phyloP scores from a whole-genome alignment of 2,797 vertebrate species.

The Oryzias sinensis region DNA sequence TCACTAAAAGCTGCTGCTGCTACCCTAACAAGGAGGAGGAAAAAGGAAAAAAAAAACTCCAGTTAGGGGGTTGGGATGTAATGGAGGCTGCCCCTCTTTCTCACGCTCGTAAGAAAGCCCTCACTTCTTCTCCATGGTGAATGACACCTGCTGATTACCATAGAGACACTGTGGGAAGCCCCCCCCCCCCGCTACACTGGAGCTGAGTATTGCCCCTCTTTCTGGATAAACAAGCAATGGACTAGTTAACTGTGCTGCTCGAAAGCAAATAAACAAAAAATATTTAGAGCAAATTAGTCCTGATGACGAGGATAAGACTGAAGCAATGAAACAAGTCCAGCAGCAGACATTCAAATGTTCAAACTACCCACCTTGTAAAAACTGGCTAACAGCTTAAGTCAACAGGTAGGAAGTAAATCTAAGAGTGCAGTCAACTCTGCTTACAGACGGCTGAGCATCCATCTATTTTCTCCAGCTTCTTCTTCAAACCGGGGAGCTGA shows the following conservation, averaged over 20 bases:
- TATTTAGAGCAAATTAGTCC: conserved; percentile 70
- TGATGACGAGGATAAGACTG: conserved; percentile 53
- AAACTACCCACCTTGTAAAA: conserved; percentile 7
- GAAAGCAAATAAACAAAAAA: conserved; percentile 79
- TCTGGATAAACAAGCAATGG: conserved; percentile 80
- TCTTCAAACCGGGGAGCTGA: conserved; percentile 47
- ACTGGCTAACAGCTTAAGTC: conserved; percentile 10
- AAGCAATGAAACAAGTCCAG: conserved; percentile 15
- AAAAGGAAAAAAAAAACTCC: conserved; percentile 34
- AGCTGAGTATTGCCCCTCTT: conserved; percentile 73
- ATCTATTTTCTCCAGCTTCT: conserved; percentile 31
- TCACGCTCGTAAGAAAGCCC: conserved; percentile 89
- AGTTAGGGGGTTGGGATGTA: conserved; percentile 41
- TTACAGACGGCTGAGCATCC: conserved; percentile 62
- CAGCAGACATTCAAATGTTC: background rate
- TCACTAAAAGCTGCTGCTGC: conserved; percentile 68
- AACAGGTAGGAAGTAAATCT: conserved; percentile 32
- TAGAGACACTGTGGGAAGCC: conserved; percentile 86
- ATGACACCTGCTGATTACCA: conserved; percentile 95
- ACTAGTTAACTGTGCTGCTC: conserved; percentile 83
- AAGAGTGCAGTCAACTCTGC: conserved; percentile 41
- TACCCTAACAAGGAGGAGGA: conserved; percentile 49
- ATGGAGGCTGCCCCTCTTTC: conserved; percentile 81
- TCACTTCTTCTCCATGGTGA: conserved; percentile 84
- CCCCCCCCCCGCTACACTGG: conserved; percentile 73